Evolutionary conservation across 2,888 invertebrate genomes (phyloP).

Genomic region (Mimachlamys varia): DNA sequence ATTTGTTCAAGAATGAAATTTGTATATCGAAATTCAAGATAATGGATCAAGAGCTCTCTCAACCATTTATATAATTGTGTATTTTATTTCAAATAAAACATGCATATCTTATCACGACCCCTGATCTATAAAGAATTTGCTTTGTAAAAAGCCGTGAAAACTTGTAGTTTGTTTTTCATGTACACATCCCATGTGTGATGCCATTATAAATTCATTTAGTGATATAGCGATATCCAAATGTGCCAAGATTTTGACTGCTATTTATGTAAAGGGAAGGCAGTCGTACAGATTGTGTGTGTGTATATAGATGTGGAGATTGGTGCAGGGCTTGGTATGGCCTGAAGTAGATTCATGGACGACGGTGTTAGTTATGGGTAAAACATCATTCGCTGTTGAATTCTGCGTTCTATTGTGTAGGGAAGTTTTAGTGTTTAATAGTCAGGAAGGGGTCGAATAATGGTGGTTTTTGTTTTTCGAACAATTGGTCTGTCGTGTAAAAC

Average conservation of each 20-base stretch:
- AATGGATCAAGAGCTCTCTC: background rate
- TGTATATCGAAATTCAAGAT: background rate
- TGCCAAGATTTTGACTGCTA: conserved; percentile 34
- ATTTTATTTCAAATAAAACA: background rate
- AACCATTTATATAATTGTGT: background rate
- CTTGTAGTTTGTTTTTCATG: conserved; percentile 2
- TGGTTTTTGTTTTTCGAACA: background rate
- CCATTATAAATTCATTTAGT: conserved; percentile 34
- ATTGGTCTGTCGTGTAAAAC: background rate
- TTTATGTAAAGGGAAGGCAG: conserved; percentile 22
- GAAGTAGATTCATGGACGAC: background rate
- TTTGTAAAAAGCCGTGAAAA: background rate
- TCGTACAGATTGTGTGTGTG: background rate
- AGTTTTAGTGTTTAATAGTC: background rate
- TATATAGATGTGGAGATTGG: background rate
- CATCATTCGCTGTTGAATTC: background rate
- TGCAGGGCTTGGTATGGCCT: background rate
- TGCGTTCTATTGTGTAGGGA: background rate
- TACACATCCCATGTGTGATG: conserved; percentile 31
- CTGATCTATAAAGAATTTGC: background rate
- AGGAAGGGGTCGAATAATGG: background rate
- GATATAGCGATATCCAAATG: conserved; percentile 31
- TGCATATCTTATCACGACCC: background rate
- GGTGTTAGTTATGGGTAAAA: background rate
- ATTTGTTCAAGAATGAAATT: background rate